Evolutionary conservation across 2,113 vertebrate species (phyloP), one percentile per base, ranked within the genome.

Genomic region (Amblyopsis rosae): DNA sequence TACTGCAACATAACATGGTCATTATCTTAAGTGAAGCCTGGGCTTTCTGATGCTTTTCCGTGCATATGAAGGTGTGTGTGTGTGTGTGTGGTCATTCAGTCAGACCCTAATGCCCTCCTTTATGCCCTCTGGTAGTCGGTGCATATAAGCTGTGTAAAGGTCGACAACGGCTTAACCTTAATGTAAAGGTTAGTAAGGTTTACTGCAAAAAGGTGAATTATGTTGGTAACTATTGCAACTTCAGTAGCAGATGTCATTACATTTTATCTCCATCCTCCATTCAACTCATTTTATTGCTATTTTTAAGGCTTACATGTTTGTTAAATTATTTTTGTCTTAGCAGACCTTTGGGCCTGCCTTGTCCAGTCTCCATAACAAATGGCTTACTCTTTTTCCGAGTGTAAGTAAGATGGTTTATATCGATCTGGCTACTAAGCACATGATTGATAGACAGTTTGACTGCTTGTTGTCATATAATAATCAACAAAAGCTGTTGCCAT

Each of bases 1-100:
- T 15, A 12, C 48, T 12, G 8, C 62, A 55, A 62, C 63, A 69
- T 73, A 75, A 61, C 41, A 16, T 60, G 55, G 59, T 82, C 83
- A 89, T 90, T 83, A 82, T 47, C 50, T 69, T 72, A 83, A 89
- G 84, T 82, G 83, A 81, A 55, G 81, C 71, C 47, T 7, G 68
- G 64, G 54, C 72, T 70, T 66, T 13, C 19, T 41, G 79, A 81
- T 82, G 81, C 64, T 63, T 60, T 62, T 62, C 51, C 57, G 53
- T 70, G 70, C 72, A 55, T 70, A 63, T 66, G 13, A 65, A 67
- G 56, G 53, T 56, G 58, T 78, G 75, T 61, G 65, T n/a, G 47
- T 73, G 13, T 7, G 57, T 62, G 45, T 10, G 11, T 6, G 2
- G n/a, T 46, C 41, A 15, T 32, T 73, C 62, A 59, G 50, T 33